A percentile compares a stretch with the other conserved stretches of the same genome.
These are phyloP conservation scores for Drosophila prosaltans DNA, from an alignment of 1,140 invertebrate species.

Conservation along the genomic window DNA sequence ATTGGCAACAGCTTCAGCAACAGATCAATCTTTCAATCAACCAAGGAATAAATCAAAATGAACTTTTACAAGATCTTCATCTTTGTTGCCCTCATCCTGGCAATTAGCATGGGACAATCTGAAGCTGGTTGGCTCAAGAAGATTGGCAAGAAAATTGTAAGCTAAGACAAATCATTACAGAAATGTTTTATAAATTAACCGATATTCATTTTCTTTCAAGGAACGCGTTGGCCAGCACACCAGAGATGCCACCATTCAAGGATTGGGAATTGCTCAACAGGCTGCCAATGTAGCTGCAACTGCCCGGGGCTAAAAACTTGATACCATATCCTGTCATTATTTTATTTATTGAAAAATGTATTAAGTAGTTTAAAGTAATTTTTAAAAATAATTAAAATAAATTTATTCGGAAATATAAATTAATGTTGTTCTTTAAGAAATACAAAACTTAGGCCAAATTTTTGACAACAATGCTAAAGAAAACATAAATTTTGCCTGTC, in stretches of 20 bases:
- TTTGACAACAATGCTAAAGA: too few relatives aligned
- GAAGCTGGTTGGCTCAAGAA: constrained; percentile 72
- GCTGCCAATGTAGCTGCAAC: constrained; percentile 71
- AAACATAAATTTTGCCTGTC: too few relatives aligned
- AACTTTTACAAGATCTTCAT: constrained; percentile 73
- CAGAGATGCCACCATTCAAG: constrained; percentile 67
- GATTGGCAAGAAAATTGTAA: constrained; percentile 74
- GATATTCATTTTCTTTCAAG: constrained; percentile 15
- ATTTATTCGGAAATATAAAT: too few relatives aligned
- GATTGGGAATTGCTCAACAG: constrained; percentile 64
- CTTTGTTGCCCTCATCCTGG: constrained; percentile 66
- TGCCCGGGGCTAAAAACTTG: constrained; percentile 37
- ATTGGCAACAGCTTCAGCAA: constrained; percentile 9
- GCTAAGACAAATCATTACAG: not conserved
- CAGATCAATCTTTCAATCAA: not conserved
- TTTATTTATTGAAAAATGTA: constrained; percentile 15
- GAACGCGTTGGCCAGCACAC: constrained; percentile 68
- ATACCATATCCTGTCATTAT: too few relatives aligned
- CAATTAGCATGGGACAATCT: constrained; percentile 63
- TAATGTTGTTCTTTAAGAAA: too few relatives aligned
- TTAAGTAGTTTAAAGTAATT: constrained; percentile 4
- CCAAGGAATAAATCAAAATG: constrained; percentile 39
- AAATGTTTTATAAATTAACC: not conserved
- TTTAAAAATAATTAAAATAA: not conserved
- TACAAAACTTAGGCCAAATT: too few relatives aligned